Evolutionary conservation across 2,888 invertebrate species (phyloP).

Genomic region (Athrips mouffetella): DNA sequence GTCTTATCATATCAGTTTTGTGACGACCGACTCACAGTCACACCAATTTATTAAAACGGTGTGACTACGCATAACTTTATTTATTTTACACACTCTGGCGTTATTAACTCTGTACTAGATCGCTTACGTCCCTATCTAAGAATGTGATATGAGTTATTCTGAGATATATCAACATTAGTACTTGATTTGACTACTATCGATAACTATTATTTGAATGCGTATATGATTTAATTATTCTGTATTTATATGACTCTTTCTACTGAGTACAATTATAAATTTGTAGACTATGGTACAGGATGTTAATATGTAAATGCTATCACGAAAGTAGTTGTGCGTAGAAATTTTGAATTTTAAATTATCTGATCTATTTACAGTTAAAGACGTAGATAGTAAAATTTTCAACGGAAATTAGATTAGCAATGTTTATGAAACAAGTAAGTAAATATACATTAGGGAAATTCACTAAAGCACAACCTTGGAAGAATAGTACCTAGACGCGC

Average conservation of each 20-base stretch:
- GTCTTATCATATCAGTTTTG: too few relatives aligned
- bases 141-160: too few relatives aligned
- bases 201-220: too few relatives aligned
- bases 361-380: conserved; percentile 48
- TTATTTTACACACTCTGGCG: too few relatives aligned
- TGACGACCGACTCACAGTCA: too few relatives aligned
- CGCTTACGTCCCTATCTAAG: too few relatives aligned
- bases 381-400: conserved; percentile 35
- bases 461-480: conserved; percentile 78
- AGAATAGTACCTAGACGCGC: conserved; percentile 75
- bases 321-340: conserved; percentile 73
- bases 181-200: too few relatives aligned
- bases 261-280: conserved; percentile 21
- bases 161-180: too few relatives aligned
- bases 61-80: too few relatives aligned
- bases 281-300: conserved; percentile 44
- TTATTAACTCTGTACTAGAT: too few relatives aligned
- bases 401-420: conserved; percentile 40
- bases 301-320: conserved; percentile 46
- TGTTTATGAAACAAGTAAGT: conserved; percentile 39
- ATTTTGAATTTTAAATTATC: conserved; percentile 50
- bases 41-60: too few relatives aligned
- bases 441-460: conserved; percentile 60
- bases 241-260: neutral
- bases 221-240: neutral